Evolutionary conservation across 2,113 vertebrate genomes (phyloP), one percentile per base, ranked within the genome.

Genomic region (Phrynosoma platyrhinos): DNA sequence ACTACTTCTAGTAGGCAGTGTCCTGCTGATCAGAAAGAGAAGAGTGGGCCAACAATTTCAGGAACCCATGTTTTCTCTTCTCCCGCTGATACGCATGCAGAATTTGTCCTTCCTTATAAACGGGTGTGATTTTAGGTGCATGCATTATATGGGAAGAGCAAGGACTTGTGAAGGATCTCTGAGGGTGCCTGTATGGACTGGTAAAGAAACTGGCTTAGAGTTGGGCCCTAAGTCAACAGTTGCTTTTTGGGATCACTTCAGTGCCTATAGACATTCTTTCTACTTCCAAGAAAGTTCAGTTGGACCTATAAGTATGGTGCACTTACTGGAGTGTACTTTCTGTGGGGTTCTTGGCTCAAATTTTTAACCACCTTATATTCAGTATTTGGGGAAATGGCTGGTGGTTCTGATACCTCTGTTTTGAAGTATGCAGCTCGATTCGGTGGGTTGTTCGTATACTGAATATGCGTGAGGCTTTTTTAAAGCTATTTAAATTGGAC

Each of bases 11-110:
- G 88, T 8, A 0, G 92, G 90, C 81, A 10, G 40, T 18, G 25
- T 80, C 89, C 40, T 0, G 79, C 91, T 76, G 87, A 86, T 25
- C 72, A 40, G 83, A 86, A 20, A 47, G 83, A 88, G 83, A 53
- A n/a, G 71, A 5, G 62, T 80, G 82, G 86, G 83, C 89, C 87
- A 76, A 78, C 90, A 80, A 82, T 76, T 93, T 91, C 80, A 14
- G 8, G 10, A n/a, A 88, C 90, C 0, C 2, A 36, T 81, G 40
- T 91, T 91, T 89, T 92, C 85, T 91, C 89, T 91, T 91, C 82
- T 92, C 78, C 92, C 92, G 2, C 74, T 13, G 90, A 92, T 42
- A 81, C 92, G 92, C 92, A 94, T 94, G 93, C 94, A 91, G 92
- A 95, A 83, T n/a, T 85, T 91, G 91, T 93, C 94, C 12, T 62